Evolutionary conservation across 1,140 invertebrate genomes (phyloP), one percentile per base, ranked within the genome.

Genomic region (Drosophila virilis): DNA sequence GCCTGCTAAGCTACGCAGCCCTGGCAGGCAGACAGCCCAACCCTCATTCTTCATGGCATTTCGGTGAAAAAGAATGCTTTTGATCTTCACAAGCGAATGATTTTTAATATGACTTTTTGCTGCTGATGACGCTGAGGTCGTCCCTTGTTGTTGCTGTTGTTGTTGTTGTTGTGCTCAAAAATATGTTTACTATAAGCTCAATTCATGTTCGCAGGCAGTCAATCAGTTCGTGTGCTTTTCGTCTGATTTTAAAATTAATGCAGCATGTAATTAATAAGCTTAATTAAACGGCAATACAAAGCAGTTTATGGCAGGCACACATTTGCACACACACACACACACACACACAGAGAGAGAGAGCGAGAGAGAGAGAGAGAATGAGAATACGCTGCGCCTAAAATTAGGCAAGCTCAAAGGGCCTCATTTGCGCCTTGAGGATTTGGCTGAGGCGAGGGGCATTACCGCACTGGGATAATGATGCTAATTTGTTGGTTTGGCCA

Each of bases 21-120:
- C 62, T 33, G 35, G 40, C 51, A 15, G 37, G 46, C 50, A n/a
- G 10, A 58, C 55, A 48, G 54, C 33, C 28, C 37, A 32, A 52
- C 37, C 61, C 45, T 89, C 79, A 89, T 88, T 80, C 77, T 88
- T 83, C 74, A 68, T 88, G 85, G 85, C 80, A 89, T 89, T 89
- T 89, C 74, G 80, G 80, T 90, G 77, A 84, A 90, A 84, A 89
- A 89, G 83, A 91, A 91, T 90, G 90, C 89, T 91, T 91, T 91
- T 91, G 89, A 91, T 91, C 89, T 91, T 91, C 81, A 91, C 89
- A 91, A 91, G 83, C 81, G 89, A 91, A 91, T 91, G 89, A 91
- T 91, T 91, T 91, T 91, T 91, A 91, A 91, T 91, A 91, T 85
- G 69, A 81, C 70, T 85, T 89, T 90, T 84, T 90, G 64, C 67